Evolutionary conservation across 2,888 invertebrate species (phyloP).

Genomic region (Apamea sordens): DNA sequence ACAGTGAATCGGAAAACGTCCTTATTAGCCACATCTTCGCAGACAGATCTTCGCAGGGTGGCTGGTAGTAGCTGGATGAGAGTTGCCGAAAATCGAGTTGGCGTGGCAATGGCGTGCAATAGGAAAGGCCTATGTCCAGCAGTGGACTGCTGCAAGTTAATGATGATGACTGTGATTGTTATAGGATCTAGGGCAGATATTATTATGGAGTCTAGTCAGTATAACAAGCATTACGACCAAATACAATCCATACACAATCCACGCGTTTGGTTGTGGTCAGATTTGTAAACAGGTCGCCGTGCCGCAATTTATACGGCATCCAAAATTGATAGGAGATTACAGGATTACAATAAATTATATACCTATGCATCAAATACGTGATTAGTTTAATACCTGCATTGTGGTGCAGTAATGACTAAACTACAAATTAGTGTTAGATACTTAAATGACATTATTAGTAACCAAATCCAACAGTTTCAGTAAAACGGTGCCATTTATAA

Average conservation of each 20-base stretch:
- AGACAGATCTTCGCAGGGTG: too few relatives aligned
- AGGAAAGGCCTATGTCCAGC: neutral
- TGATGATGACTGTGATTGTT: neutral
- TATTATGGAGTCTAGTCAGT: neutral
- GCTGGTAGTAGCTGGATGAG: neutral
- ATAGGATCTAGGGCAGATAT: neutral
- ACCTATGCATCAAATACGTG: constrained; percentile 39
- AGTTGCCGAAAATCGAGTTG: neutral
- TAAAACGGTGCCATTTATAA: neutral
- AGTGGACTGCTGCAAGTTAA: neutral
- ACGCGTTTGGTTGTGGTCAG: constrained; percentile 31
- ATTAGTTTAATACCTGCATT: constrained; percentile 47
- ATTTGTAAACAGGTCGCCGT: constrained; percentile 39
- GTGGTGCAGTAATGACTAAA: constrained; percentile 15
- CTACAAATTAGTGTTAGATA: constrained; percentile 18
- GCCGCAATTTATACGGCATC: constrained; percentile 47
- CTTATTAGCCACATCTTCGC: too few relatives aligned
- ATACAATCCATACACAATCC: constrained; percentile 6
- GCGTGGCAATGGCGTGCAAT: neutral
- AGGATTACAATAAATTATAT: constrained; percentile 57
- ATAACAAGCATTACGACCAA: neutral
- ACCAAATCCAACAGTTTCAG: neutral
- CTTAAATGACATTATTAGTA: constrained; percentile 2
- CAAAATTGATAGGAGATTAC: constrained; percentile 58
- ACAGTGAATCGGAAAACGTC: neutral